These are phyloP conservation scores for Fragum fragum DNA, from an alignment of 2,888 invertebrate genomes.

Conservation along the genomic window DNA sequence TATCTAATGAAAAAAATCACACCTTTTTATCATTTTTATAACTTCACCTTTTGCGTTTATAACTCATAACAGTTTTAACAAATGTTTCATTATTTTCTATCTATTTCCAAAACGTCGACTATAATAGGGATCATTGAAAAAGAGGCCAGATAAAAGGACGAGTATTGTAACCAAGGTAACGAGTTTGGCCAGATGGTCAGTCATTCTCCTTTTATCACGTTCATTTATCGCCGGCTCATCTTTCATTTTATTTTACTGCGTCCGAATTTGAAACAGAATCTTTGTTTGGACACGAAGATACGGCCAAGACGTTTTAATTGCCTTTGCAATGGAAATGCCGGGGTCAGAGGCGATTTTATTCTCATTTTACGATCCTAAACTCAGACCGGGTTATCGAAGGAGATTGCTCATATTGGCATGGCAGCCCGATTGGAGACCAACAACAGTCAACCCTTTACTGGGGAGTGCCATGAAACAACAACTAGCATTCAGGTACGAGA, in stretches of 20 bases:
- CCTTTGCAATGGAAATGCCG: constrained; percentile 61
- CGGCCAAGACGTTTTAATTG: constrained; percentile 66
- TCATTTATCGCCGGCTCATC: constrained; percentile 41
- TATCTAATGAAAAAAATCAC: no score
- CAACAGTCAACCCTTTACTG: not conserved
- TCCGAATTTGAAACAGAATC: constrained; percentile 66
- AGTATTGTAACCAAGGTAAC: constrained; percentile 17
- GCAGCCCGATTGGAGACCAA: constrained; percentile 22
- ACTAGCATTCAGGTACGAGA: no score
- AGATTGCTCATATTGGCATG: constrained; percentile 48
- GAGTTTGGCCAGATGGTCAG: constrained; percentile 20
- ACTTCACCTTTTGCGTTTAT: no score
- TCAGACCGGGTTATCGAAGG: constrained; percentile 56
- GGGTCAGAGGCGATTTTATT: constrained; percentile 61
- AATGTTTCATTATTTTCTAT: no score
- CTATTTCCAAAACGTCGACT: no score
- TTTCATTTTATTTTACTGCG: constrained; percentile 60
- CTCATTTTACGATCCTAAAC: constrained; percentile 57
- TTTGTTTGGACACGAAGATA: constrained; percentile 65
- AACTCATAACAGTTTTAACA: no score
- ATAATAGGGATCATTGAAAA: no score
- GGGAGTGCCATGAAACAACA: no score
- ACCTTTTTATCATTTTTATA: no score
- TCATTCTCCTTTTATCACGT: constrained; percentile 31
- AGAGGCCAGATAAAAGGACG: no score